Evolutionary conservation across 2,113 vertebrate genomes (phyloP).

Genomic region (Baryphthengus martii): DNA sequence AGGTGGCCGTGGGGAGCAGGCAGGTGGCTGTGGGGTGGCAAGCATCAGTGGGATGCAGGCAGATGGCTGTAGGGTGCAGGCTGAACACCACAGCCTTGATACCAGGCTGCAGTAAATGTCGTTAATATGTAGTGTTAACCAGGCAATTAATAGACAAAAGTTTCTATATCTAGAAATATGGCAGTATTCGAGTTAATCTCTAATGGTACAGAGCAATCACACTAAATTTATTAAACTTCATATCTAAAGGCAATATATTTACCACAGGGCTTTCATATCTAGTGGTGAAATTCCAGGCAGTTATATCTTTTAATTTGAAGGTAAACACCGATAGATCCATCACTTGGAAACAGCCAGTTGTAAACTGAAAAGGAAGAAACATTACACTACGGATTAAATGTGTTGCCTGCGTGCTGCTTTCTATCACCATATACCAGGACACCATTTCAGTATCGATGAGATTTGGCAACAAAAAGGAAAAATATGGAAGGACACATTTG

Average conservation of each 20-base stretch:
- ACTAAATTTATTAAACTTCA: conserved; percentile 47
- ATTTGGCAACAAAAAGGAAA: background rate
- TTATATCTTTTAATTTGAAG: conserved; percentile 53
- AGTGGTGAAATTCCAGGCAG: conserved; percentile 35
- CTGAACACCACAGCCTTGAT: background rate
- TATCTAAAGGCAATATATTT: conserved; percentile 43
- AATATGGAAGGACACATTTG: background rate
- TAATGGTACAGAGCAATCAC: conserved; percentile 1
- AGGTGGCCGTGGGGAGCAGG: background rate
- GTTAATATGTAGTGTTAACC: conserved; percentile 44
- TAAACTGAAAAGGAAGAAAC: background rate
- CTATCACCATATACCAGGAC: background rate
- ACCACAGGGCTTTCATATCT: background rate
- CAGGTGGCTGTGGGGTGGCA: background rate
- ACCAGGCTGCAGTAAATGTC: conserved; percentile 24
- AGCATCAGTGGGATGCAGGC: background rate
- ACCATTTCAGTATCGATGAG: background rate
- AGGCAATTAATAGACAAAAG: conserved; percentile 54
- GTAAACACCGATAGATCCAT: conserved; percentile 39
- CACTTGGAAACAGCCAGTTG: background rate
- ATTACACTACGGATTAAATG: background rate
- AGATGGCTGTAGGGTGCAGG: background rate
- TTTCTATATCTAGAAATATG: conserved; percentile 44
- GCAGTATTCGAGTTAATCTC: conserved; percentile 39
- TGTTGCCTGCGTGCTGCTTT: background rate